A percentile compares a stretch with the other conserved stretches of the same genome.
These are phyloP conservation scores for Notospermus geniculatus DNA, from an alignment of 1,140 invertebrate species.

Conservation along the genomic window DNA sequence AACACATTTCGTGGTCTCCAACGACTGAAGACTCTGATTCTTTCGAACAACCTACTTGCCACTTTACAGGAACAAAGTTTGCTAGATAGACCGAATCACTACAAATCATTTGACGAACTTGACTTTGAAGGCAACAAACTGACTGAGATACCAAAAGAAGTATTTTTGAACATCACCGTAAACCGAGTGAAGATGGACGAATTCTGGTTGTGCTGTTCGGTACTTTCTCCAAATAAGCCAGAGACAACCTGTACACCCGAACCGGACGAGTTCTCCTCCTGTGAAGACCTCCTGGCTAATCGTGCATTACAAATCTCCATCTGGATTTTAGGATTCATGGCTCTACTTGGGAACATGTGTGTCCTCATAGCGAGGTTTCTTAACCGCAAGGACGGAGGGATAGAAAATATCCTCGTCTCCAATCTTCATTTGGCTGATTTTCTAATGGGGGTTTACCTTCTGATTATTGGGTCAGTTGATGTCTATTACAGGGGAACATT, in stretches of 20 bases:
- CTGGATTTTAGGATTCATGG: constrained; percentile 13
- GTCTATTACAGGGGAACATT: not conserved
- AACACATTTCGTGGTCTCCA: too few relatives aligned
- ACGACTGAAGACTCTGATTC: too few relatives aligned
- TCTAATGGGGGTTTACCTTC: constrained; percentile 2
- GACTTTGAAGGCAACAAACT: too few relatives aligned
- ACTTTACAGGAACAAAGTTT: too few relatives aligned
- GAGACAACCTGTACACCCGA: not conserved
- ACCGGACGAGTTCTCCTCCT: constrained; percentile 4
- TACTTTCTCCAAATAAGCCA: not conserved
- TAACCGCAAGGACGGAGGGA: not conserved
- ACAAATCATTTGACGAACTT: too few relatives aligned
- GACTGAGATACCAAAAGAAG: too few relatives aligned
- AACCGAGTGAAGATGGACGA: not conserved
- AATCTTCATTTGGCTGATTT: not conserved
- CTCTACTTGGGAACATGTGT: constrained; percentile 5
- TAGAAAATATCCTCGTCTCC: not conserved
- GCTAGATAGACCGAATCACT: too few relatives aligned
- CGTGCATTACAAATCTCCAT: not conserved
- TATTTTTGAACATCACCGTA: not conserved
- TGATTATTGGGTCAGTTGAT: not conserved
- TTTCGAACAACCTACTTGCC: too few relatives aligned
- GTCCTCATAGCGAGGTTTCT: constrained; percentile 2
- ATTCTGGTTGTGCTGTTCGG: constrained; percentile 9
- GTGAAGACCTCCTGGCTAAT: constrained; percentile 1